Evolutionary conservation across 1,140 invertebrate genomes (phyloP), one percentile per base, ranked within the genome.

Genomic region (Hypsibius dujardini): DNA sequence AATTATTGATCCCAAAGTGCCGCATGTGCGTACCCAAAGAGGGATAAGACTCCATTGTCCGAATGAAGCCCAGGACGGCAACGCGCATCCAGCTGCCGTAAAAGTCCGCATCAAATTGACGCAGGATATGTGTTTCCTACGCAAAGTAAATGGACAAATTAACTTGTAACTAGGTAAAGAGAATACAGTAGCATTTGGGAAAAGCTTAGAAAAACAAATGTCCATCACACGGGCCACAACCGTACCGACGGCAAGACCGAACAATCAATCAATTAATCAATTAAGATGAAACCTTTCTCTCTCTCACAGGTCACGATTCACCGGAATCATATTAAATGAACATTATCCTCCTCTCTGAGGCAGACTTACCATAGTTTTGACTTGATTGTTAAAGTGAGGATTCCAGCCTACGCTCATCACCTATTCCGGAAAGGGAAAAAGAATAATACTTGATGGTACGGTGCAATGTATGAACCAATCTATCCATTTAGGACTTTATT

Each of bases 321-420:
- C 28, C 28, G 28, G 28, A 28, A 28, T 28, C 28, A 28, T 28
- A 28, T 28, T 28, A 28, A 28, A 28, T 28, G 28, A 28, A 28
- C 28, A 28, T 28, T 28, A 28, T 28, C 28, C 28, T 28, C 28
- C 28, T 28, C 28, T 28, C 28, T 28, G 28, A 56, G 7, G 50
- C 7, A 56, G 7, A 12, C 50, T 56, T 56, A 56, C 90, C 85
- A 96, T 87, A 47, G 93, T 92, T 80, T 93, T 94, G 77, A 91
- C 87, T 74, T 86, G 84, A 79, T 96, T 96, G 72, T 92, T 85
- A 77, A 91, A 98, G 79, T 87, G 95, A 0, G 92, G 92, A 84
- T 96, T 96, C 90, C 90, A 95, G 1, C 94, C 94, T 73, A 97
- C 85, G 76, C 90, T 95, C 80, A 92, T 86, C 28, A 28, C 28